Evolutionary conservation across 2,797 vertebrate species (phyloP), one percentile per base, ranked within the genome.

Genomic region (Lepus townsendii): DNA sequence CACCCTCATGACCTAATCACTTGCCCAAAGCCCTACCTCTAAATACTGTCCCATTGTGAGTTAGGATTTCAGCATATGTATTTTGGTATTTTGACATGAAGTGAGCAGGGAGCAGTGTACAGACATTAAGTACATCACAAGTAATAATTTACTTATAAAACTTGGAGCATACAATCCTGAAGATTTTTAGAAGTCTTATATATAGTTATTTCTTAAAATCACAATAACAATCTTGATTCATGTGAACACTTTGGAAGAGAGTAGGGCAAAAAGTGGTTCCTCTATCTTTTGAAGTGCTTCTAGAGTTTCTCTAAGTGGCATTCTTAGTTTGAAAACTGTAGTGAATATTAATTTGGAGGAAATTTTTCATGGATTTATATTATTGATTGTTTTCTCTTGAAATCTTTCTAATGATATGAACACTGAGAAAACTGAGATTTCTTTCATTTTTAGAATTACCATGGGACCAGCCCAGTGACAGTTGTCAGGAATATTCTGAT

Each of bases 391-490:
- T 94, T 90, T 84, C 47, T 24, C 89, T 83, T 78, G 77, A 73
- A 75, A 73, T 91, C 11, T 82, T 93, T 71, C 22, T 83, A 90
- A 73, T 84, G 65, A 88, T 35, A 27, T 42, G 30, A 88, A 68
- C 19, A 79, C 8, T 95, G 5, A 89, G 66, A 73, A 90, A 91
- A 73, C 7, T 13, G 7, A 4, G 13, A 66, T 47, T 75, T 93
- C 9, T 94, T 93, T 94, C n/a, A 47, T 68, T 57, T 84, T 91
- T 97, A 99, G 99, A 99, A 97, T 97, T 99, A 96, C 99, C 99
- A 0, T 99, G 99, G 99, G 99, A 99, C 98, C 99, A 99, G 96
- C 99, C 99, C 65, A 99, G 98, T 35, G 99, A 99, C 71, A 99
- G 97, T 97, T 99, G 99, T 97, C 99, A 99, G 96, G 99, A 99